Conservation (phyloP, 2,888 invertebrate species). For the Lottia gigantea region DNA sequence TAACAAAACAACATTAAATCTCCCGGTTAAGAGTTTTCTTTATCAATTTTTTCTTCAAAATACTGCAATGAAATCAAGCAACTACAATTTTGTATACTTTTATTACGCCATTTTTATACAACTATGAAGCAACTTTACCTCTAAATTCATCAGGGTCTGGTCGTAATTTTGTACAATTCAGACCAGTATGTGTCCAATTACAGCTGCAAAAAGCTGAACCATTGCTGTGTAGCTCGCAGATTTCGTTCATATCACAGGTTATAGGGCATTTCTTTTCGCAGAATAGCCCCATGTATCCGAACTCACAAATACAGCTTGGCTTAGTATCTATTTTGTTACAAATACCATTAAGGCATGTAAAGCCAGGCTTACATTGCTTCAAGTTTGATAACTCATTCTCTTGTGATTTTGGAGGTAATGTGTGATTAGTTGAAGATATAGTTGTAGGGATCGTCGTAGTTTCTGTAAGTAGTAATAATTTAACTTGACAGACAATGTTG, state of each 20-base stretch:
- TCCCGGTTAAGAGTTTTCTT: too few species aligned
- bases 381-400: too few species aligned
- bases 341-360: slow-evolving; percentile 14
- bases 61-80: too few species aligned
- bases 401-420: too few species aligned
- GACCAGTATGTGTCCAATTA: slow-evolving; percentile 37
- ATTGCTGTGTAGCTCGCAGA: slow-evolving; percentile 28
- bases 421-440: not conserved
- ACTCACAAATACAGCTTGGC: slow-evolving; percentile 29
- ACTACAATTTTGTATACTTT: too few species aligned
- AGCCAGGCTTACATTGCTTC: not conserved
- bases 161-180: slow-evolving; percentile 33
- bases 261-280: slow-evolving; percentile 32
- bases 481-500: too few species aligned
- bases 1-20: too few species aligned
- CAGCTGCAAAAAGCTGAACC: slow-evolving; percentile 38
- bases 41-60: too few species aligned
- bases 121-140: not conserved
- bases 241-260: slow-evolving; percentile 30
- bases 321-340: slow-evolving; percentile 19
- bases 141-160: slow-evolving; percentile 26
- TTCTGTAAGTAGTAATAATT: not conserved
- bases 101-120: too few species aligned
- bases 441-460: not conserved
- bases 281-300: slow-evolving; percentile 30